Conservation (phyloP, 35 echinoderm and acorn worm species). For the Heliocidaris erythrogramma region DNA sequence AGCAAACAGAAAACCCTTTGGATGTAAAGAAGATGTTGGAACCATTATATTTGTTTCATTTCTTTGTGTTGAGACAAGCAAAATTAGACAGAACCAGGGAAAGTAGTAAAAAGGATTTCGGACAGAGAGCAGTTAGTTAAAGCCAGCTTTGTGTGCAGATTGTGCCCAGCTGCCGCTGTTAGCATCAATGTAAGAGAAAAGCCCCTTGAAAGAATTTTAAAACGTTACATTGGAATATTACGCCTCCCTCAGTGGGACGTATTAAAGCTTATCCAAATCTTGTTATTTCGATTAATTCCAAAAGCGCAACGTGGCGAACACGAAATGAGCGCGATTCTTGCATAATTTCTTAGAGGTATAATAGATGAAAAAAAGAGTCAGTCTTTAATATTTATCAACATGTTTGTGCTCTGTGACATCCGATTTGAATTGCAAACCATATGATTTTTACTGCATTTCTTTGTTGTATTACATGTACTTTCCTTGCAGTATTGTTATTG, state of each 20-base stretch:
- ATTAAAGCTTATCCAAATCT: neutral
- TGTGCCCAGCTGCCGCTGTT: conserved; percentile 27
- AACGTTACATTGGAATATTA: neutral
- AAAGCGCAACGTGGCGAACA: neutral
- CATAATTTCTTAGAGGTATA: neutral
- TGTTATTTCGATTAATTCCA: neutral
- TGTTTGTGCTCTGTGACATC: no score
- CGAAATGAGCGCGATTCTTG: no score
- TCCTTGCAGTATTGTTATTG: no score
- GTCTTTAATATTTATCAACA: no score
- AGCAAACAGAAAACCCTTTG: neutral
- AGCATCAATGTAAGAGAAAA: neutral
- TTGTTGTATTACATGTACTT: no score
- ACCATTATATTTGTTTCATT: neutral
- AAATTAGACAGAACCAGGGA: neutral
- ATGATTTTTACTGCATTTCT: no score
- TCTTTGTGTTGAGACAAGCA: neutral
- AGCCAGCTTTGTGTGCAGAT: neutral
- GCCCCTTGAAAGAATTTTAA: neutral
- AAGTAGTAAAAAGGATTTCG: neutral
- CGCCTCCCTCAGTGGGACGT: neutral
- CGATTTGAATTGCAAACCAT: no score
- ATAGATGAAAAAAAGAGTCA: no score
- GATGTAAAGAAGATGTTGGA: neutral
- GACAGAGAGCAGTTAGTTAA: neutral